Evolutionary conservation across 2,888 invertebrate genomes (phyloP), one percentile per base, ranked within the genome.

Genomic region (Piscicola geometra): DNA sequence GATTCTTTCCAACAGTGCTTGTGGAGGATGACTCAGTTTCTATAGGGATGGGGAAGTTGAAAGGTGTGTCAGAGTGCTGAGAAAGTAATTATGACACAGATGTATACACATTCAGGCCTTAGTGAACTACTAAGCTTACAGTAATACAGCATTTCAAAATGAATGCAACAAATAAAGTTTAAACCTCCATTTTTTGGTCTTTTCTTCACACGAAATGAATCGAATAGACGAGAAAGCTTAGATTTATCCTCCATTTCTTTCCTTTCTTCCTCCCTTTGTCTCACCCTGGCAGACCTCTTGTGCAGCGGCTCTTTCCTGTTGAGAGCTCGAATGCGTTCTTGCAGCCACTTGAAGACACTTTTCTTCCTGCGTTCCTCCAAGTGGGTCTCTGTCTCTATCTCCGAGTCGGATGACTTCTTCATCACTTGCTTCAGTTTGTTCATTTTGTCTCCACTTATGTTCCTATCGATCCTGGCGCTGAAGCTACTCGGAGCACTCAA

Each of bases 241-340:
- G 5, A 5, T 21, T 56, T 56, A 5, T 56, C 60, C 21, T 56
- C n/a, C n/a, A 3, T 25, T 56, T 56, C 60, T 5, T 56, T 18
- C 25, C 5, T 25, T 56, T 25, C n/a, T 56, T 56, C n/a, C 5
- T 56, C n/a, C 5, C 25, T 56, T 56, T 56, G 60, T 56, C 60
- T 18, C 5, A 5, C 25, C 25, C 25, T 56, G 3, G 9, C 60
- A 15, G n/a, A 25, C 25, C 60, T 56, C 5, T 18, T 25, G n/a
- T 56, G 21, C 60, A 56, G n/a, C n/a, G 60, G n/a, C 25, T 56
- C 60, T 56, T 56, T 56, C 3, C n/a, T 56, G 60, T 56, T 56
- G 25, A 56, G 60, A 56, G 60, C 60, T 56, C n/a, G 5, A 21
- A 56, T 18, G 9, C 60, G 21, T n/a, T 56, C 60, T 56, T 56